Evolutionary conservation across 2,888 invertebrate genomes (phyloP).

Genomic region (Eupithecia centaureata): DNA sequence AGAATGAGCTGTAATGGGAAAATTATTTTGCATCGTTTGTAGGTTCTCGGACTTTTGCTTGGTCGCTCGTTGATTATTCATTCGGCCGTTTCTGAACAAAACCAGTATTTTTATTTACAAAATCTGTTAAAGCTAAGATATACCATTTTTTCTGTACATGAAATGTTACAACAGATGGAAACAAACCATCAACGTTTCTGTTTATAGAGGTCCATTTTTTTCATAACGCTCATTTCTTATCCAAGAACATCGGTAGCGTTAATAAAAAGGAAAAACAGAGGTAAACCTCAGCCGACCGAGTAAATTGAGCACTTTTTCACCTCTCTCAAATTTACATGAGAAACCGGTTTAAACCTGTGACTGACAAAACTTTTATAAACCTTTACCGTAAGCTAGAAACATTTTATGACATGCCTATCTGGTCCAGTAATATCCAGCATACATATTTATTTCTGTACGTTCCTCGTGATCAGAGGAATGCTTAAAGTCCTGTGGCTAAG

Average conservation of each 20-base stretch:
- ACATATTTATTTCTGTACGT: too few species aligned
- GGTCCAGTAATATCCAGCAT: too few species aligned
- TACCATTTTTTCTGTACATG: not conserved
- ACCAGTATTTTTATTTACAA: not conserved
- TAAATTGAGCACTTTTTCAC: conserved; percentile 59
- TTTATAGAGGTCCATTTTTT: conserved; percentile 42
- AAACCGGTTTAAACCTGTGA: conserved; percentile 14
- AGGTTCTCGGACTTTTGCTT: conserved; percentile 3
- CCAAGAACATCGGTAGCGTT: conserved; percentile 45
- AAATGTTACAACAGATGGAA: conserved; percentile 32
- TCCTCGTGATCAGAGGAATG: too few species aligned
- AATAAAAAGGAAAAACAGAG: conserved; percentile 48
- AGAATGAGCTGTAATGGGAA: conserved; percentile 40
- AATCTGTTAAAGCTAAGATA: not conserved
- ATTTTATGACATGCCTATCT: too few species aligned
- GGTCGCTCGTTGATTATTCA: not conserved
- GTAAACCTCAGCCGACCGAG: conserved; percentile 50
- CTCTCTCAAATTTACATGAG: conserved; percentile 30
- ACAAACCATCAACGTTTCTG: conserved; percentile 36
- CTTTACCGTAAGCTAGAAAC: not conserved
- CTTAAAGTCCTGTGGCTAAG: too few species aligned
- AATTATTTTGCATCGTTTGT: conserved; percentile 35
- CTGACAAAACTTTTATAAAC: not conserved
- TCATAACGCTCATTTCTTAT: conserved; percentile 45
- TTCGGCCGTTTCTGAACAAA: not conserved